Evolutionary conservation across 2,797 vertebrate genomes (phyloP).

Genomic region (Hyperoplus immaculatus): DNA sequence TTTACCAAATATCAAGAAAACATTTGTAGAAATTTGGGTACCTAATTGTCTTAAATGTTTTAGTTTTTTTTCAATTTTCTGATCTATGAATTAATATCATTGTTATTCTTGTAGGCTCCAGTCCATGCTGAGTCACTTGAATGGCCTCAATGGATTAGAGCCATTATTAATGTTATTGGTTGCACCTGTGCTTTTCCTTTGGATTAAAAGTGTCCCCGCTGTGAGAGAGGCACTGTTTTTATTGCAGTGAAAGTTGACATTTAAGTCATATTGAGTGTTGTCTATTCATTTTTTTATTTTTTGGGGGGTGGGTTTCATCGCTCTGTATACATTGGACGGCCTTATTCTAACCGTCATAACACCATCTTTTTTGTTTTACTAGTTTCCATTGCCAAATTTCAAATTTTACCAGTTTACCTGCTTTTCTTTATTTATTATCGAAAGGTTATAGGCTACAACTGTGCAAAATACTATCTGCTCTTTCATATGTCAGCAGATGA

Average conservation of each 20-base stretch:
- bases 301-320: background rate
- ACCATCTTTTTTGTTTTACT: background rate
- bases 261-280: conserved; percentile 21
- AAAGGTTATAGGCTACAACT: conserved; percentile 45
- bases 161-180: conserved; percentile 17
- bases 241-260: conserved; percentile 23
- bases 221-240: conserved; percentile 7
- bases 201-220: conserved; percentile 8
- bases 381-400: conserved; percentile 3
- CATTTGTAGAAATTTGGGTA: too few relatives aligned
- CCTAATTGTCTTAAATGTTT: too few relatives aligned
- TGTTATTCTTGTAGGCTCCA: background rate
- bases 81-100: too few relatives aligned
- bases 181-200: conserved; percentile 8
- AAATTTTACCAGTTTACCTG: conserved; percentile 36
- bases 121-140: conserved; percentile 3
- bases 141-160: conserved; percentile 3
- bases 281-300: background rate
- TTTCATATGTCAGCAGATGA: conserved; percentile 68
- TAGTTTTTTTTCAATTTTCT: too few relatives aligned
- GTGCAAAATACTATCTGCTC: conserved; percentile 45
- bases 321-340: background rate
- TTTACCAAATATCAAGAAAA: too few relatives aligned
- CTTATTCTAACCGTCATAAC: background rate
- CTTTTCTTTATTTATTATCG: conserved; percentile 41